These are phyloP conservation scores for Oedothorax gibbosus DNA, from an alignment of 1,140 invertebrate genomes.

Conservation along the genomic window DNA sequence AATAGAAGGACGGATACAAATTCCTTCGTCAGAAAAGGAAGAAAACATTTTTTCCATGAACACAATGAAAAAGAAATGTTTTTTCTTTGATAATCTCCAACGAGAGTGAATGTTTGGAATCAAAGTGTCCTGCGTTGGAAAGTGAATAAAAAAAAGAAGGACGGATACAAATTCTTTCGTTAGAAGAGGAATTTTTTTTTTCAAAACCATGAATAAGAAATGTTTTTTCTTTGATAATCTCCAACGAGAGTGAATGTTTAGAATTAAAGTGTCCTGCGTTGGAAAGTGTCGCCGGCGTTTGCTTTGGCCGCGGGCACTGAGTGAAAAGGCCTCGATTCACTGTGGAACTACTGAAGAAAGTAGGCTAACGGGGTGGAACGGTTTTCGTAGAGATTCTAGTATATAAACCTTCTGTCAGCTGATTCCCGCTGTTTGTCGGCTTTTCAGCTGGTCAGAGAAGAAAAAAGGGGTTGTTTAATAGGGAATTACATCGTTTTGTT, in stretches of 20 bases:
- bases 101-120: not conserved
- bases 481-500: constrained; percentile 19
- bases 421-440: constrained; percentile 41
- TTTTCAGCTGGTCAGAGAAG: constrained; percentile 6
- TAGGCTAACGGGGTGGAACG: constrained; percentile 37
- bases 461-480: constrained; percentile 1
- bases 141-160: not conserved
- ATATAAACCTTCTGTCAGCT: constrained; percentile 38
- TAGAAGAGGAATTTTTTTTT: too few species aligned
- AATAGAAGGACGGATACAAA: too few species aligned
- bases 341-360: not conserved
- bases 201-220: too few species aligned
- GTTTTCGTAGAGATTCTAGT: constrained; percentile 10
- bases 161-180: too few species aligned
- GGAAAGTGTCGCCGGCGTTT: constrained; percentile 10
- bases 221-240: too few species aligned
- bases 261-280: constrained; percentile 8
- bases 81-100: too few species aligned
- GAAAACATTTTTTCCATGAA: too few species aligned
- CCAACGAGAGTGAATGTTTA: too few species aligned
- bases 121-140: not conserved
- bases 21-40: too few species aligned
- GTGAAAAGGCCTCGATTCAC: constrained; percentile 23
- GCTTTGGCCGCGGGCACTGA: constrained; percentile 32
- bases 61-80: too few species aligned